Base-by-base conservation (phyloP, 2,797 vertebrate species). In the Telmatherina bonti region DNA sequence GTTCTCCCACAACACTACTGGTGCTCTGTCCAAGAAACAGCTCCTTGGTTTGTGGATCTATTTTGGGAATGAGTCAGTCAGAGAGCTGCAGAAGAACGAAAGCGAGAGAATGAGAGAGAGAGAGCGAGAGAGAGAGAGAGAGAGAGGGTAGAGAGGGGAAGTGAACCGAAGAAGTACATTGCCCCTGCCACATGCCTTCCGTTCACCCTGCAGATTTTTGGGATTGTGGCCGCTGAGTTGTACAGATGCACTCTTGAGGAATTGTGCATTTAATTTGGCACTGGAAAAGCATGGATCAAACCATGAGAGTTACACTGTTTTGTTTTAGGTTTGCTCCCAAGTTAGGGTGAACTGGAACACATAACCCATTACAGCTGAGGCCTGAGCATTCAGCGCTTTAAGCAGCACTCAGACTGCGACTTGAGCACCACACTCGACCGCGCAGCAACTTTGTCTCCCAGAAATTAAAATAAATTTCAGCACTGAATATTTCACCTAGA, bases 201-300 rank as follows among this genome's bases (percentile, higher is more conserved):
- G 53, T 77, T 84, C 78, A 81, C 74, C 79, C 72, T 45, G 70
- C 68, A 56, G 69, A 88, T 81, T 81, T 79, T 72, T 62, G 55
- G 75, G 70, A 7, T 80, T 74, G 57, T 69, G 72, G 83, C 74
- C 82, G 81, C 59, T 57, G 70, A 16, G 36, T 85, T 87, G 85
- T 69, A 79, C 61, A 83, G 70, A 89, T 79, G 64, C 70, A 72
- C 67, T 86, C 78, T 82, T 53, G 22, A 57, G 67, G 74, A 79
- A 56, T 74, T 67, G 49, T 64, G 59, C 59, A 74, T 88, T 88
- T 89, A 84, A 86, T 88, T 88, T 85, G 82, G 72, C 68, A 78
- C 82, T 59, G 76, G 45, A 67, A 68, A 72, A 62, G 59, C 76
- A 72, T n/a, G 33, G 73, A 90, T 89, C 79, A 79, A 76, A 90